A percentile compares a stretch with the other conserved stretches of the same genome.
These are phyloP conservation scores for Drosophila parabipectinata DNA, from an alignment of 1,140 invertebrate species.

Conservation along the genomic window DNA sequence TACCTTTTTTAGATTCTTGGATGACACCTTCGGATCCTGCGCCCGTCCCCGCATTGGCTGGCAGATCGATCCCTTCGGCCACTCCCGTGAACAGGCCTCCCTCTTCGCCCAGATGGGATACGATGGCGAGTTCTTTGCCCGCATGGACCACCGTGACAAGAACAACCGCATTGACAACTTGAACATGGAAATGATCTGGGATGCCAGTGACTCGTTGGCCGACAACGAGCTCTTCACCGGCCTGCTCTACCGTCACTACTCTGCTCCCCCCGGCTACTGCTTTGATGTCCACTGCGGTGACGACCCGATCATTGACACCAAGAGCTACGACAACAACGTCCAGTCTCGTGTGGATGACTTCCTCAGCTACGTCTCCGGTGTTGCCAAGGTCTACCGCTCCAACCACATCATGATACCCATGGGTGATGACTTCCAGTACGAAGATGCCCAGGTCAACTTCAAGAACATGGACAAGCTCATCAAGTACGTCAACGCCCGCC, in stretches of 20 bases:
- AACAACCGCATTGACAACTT: slow-evolving; percentile 86
- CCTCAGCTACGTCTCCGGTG: slow-evolving; percentile 85
- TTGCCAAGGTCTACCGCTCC: slow-evolving; percentile 86
- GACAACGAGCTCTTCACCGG: slow-evolving; percentile 89
- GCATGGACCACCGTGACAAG: slow-evolving; percentile 96
- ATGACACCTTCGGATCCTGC: slow-evolving; percentile 94
- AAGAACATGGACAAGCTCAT: slow-evolving; percentile 96
- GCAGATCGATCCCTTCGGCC: slow-evolving; percentile 98
- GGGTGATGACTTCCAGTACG: slow-evolving; percentile 97
- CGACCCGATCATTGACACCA: slow-evolving; percentile 91
- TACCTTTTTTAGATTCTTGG: slow-evolving; percentile 85
- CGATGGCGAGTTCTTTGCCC: slow-evolving; percentile 94
- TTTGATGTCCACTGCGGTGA: slow-evolving; percentile 94
- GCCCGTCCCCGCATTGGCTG: slow-evolving; percentile 93
- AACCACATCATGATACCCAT: slow-evolving; percentile 95
- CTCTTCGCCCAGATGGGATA: slow-evolving; percentile 93
- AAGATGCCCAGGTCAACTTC: slow-evolving; percentile 93
- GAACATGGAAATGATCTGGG: slow-evolving; percentile 82
- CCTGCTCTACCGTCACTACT: slow-evolving; percentile 91
- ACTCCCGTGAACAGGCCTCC: slow-evolving; percentile 94
- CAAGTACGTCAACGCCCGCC: slow-evolving; percentile 86
- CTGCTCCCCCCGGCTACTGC: slow-evolving; percentile 94
- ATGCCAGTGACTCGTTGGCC: slow-evolving; percentile 88
- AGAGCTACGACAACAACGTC: slow-evolving; percentile 90
- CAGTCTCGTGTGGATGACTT: slow-evolving; percentile 87